A percentile compares a stretch with the other conserved stretches of the same genome.
Evolutionary conservation across 2,888 invertebrate species (phyloP).

Genomic region (Ligdia adustata): DNA sequence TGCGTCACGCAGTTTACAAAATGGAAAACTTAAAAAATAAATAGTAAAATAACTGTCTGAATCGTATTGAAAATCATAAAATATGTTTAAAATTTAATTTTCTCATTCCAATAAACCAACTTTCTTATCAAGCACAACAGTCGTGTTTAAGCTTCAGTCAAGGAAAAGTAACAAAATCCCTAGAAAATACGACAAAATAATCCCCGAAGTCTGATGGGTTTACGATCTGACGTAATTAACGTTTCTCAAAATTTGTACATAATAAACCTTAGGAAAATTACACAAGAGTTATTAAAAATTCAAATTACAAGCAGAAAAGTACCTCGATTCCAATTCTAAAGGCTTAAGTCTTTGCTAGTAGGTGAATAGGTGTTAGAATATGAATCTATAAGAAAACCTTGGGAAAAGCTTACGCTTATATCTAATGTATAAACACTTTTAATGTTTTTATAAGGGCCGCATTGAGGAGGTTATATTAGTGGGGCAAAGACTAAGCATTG

Average conservation of each 20-base stretch:
- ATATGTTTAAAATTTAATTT: too few species aligned
- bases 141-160: neutral
- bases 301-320: conserved; percentile 16
- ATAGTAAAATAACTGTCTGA: too few species aligned
- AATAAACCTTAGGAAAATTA: conserved; percentile 15
- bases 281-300: conserved; percentile 8
- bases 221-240: conserved; percentile 11
- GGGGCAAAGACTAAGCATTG: neutral
- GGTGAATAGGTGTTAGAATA: conserved; percentile 1
- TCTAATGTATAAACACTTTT: neutral
- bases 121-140: neutral
- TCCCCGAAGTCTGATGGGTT: conserved; percentile 1
- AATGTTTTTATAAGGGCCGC: neutral
- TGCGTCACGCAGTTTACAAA: too few species aligned
- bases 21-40: too few species aligned
- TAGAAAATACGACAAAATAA: conserved; percentile 6
- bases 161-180: neutral
- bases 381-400: conserved; percentile 6
- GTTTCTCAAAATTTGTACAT: conserved; percentile 8
- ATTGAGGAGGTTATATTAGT: neutral
- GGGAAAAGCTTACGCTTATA: conserved; percentile 4
- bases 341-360: conserved; percentile 6
- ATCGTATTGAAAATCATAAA: too few species aligned
- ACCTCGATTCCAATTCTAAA: conserved; percentile 5
- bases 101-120: too few species aligned